phyloP scores from a whole-genome alignment of 2,888 invertebrate genomes.

The Sympetrum striolatum region DNA sequence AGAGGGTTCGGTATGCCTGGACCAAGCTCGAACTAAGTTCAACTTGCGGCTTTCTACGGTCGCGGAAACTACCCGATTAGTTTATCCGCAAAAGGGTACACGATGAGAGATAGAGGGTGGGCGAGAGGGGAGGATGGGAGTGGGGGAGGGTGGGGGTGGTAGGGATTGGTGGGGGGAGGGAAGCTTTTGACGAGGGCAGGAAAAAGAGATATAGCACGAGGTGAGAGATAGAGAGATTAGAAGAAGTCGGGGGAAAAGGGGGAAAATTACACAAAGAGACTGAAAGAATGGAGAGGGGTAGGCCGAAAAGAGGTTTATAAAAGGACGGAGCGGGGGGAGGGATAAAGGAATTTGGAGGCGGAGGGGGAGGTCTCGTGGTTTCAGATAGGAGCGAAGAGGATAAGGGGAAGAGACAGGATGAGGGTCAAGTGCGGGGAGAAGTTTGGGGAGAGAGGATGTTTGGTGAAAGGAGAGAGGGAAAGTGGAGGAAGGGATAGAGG shows the following conservation, averaged over 20 bases:
- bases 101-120: constrained; percentile 27
- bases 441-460: neutral
- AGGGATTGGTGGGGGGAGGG: constrained; percentile 45
- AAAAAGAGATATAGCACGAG: constrained; percentile 49
- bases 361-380: neutral
- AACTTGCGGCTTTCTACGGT: constrained; percentile 36
- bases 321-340: constrained; percentile 32
- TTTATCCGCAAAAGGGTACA: constrained; percentile 44
- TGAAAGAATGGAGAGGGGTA: constrained; percentile 40
- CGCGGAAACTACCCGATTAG: constrained; percentile 41
- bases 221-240: constrained; percentile 44
- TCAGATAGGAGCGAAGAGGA: neutral
- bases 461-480: neutral
- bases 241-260: constrained; percentile 38
- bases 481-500: neutral
- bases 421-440: constrained; percentile 5
- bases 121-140: constrained; percentile 19
- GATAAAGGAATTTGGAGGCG: neutral
- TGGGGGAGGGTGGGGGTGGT: neutral
- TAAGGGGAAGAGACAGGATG: neutral
- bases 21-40: constrained; percentile 36
- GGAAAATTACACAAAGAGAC: constrained; percentile 40
- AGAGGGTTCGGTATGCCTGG: constrained; percentile 1
- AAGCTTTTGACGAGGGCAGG: constrained; percentile 49
- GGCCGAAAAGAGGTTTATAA: constrained; percentile 45